Base-by-base conservation (phyloP, 2,113 vertebrate species). In the Pionites leucogaster region DNA sequence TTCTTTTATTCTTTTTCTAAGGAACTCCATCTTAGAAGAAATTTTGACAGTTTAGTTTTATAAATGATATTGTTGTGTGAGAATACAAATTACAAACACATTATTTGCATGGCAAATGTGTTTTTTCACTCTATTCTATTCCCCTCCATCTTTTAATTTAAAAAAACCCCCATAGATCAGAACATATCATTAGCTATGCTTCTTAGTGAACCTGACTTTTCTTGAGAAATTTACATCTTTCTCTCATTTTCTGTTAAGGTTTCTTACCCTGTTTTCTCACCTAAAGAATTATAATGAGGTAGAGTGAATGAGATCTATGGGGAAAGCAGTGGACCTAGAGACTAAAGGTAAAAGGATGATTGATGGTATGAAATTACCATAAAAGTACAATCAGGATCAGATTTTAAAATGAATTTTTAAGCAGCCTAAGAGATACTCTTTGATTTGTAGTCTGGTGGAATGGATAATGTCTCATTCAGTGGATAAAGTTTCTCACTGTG, bases 391-490 rank as follows among this genome's bases (percentile, higher is more conserved):
- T 99, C 99, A 99, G 98, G 98, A 99, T 99, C 98, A 98, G 98
- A 98, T 99, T 99, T 99, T 99, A 99, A 99, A 99, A 99, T 99
- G 99, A 99, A 99, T 99, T 99, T 99, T 99, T 99, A 99, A 99
- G 99, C 99, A 99, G 98, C 98, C 99, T 99, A 99, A 99, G 99
- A 99, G 99, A 99, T 98, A 98, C 98, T 98, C 99, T 99, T 99
- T 99, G 99, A 99, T 99, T 99, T 98, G 97, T 98, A 98, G 98
- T 98, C 99, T 99, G 98, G 99, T 99, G 99, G 99, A 99, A 98
- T 99, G 98, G 98, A 96, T 98, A 98, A 99, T 98, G 98, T 99
- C 99, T 99, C 99, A 99, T 99, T 99, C 98, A 98, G 98, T 99
- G 98, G 99, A 99, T 99, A 99, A 99, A 99, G 99, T 98, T 98